Evolutionary conservation across 2,888 invertebrate species (phyloP), one percentile per base, ranked within the genome.

Genomic region (Pasiphila rectangulata): DNA sequence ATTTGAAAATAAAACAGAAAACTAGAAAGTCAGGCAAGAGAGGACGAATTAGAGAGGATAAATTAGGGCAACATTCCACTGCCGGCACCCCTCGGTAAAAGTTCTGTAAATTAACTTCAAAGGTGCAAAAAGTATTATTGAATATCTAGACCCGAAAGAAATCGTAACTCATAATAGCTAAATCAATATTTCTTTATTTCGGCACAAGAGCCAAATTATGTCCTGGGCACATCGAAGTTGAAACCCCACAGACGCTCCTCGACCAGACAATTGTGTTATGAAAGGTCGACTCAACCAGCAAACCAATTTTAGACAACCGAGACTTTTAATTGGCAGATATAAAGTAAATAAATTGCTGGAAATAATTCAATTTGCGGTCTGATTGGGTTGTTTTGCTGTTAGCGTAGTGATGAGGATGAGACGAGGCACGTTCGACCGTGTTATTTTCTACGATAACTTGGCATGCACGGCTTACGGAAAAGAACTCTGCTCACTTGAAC

Each of bases 181-280:
- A n/a, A n/a, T n/a, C n/a, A n/a, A n/a, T n/a, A n/a, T 32, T 34
- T 4, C 19, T 10, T 34, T 34, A 10, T 13, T 27, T 27, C 27
- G 7, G 27, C 3, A 27, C 13, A 27, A 13, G 25, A 25, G 12
- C 12, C 25, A 3, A 23, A 9, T 30, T 13, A 24, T 9, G 17
- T 49, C 47, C 19, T 20, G 30, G 35, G 29, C 20, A 21, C 35
- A 48, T 38, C 44, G 62, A 69, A 67, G 64, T 64, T 58, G 64
- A 67, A 65, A 57, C 56, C 62, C 63, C 53, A 62, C 57, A 66
- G 69, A 70, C 65, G 66, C 64, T 65, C 62, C 48, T 43, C 58
- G 64, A 48, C 64, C 67, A 72, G 69, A 78, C 74, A 79, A 82
- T 79, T 71, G 69, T 64, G 64, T 81, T 80, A 77, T 64, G 54